Base-by-base conservation (phyloP, 2,888 invertebrate species). In the Pristionchus japonicus region DNA sequence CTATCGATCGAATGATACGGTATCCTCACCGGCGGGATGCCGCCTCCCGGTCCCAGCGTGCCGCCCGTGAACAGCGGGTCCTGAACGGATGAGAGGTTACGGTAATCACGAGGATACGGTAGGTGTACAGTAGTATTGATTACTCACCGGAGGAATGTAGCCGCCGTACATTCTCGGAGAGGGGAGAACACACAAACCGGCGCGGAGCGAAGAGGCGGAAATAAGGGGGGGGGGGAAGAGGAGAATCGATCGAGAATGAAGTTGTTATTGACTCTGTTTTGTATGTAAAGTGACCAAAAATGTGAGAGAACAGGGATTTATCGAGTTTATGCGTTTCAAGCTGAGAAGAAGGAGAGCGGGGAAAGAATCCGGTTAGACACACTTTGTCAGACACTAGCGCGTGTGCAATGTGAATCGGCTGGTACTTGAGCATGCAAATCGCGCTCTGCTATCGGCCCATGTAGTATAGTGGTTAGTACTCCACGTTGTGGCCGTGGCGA, bases 381-480 rank as follows among this genome's bases (percentile, higher is more conserved):
- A n/a, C n/a, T n/a, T n/a, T n/a, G n/a, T n/a, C n/a, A 9, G 31
- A 67, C 67, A 15, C 31, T 31, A 34, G 15, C 67, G 67, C 15
- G 31, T 57, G 57, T n/a, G 57, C 7, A 57, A n/a, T 57, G 57
- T 9, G 3, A 23, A n/a, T 20, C 57, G 57, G 1, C 57, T 57
- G 57, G 57, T 57, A 57, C 57, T 57, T 57, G 57, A n/a, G n/a
- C 57, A 57, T 57, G 57, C n/a, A 57, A 57, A 57, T 57, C 31
- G 67, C 70, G 6, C 31, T 87, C 61, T 23, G 80, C 77, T 80
- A 52, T 87, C 87, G 87, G 87, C 87, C 87, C 87, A 87, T 87
- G 87, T 91, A 92, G 91, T 91, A 91, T 91, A 91, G 91, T 91
- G 91, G 91, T 91, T 91, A 91, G 91, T 91, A 91, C 91, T 91